Conservation (phyloP, 2,888 invertebrate species). For the Drosophila parthenogenetica region DNA sequence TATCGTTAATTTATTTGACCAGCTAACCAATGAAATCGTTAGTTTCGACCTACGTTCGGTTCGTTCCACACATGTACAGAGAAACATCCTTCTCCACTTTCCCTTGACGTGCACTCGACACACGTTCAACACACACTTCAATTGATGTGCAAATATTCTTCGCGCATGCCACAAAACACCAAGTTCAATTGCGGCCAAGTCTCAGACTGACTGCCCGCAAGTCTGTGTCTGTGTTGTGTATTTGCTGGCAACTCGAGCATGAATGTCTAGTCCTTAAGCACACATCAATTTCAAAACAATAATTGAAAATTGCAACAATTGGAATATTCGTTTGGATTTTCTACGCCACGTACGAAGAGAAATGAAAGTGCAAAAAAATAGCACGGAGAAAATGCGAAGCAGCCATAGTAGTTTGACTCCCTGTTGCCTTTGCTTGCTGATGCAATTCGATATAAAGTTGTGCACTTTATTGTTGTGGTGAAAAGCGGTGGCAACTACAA, state of each 20-base stretch:
- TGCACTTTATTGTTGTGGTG: conserved; percentile 48
- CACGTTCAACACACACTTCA: conserved; percentile 57
- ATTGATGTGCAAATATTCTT: conserved; percentile 60
- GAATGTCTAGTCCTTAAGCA: conserved; percentile 70
- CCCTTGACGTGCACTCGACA: conserved; percentile 22
- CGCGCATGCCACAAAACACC: conserved; percentile 53
- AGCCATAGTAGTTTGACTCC: conserved; percentile 40
- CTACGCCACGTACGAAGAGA: conserved; percentile 47
- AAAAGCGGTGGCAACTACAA: conserved; percentile 20
- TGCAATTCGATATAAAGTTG: conserved; percentile 48
- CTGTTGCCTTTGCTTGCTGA: conserved; percentile 40
- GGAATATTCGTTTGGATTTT: conserved; percentile 54
- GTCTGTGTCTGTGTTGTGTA: conserved; percentile 18
- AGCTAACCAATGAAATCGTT: conserved; percentile 22
- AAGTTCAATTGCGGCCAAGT: conserved; percentile 35
- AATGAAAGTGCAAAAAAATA: conserved; percentile 41
- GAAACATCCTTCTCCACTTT: not conserved
- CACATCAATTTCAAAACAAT: conserved; percentile 78
- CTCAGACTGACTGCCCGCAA: conserved; percentile 16
- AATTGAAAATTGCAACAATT: conserved; percentile 80
- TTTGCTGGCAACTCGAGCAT: conserved; percentile 58
- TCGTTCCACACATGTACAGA: no score
- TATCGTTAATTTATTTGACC: conserved; percentile 28
- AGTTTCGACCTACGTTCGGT: conserved; percentile 18
- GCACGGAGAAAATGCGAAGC: conserved; percentile 37